phyloP scores from a whole-genome alignment of 92 coral and sea anemone genomes.

The Epizoanthus ramosus region DNA sequence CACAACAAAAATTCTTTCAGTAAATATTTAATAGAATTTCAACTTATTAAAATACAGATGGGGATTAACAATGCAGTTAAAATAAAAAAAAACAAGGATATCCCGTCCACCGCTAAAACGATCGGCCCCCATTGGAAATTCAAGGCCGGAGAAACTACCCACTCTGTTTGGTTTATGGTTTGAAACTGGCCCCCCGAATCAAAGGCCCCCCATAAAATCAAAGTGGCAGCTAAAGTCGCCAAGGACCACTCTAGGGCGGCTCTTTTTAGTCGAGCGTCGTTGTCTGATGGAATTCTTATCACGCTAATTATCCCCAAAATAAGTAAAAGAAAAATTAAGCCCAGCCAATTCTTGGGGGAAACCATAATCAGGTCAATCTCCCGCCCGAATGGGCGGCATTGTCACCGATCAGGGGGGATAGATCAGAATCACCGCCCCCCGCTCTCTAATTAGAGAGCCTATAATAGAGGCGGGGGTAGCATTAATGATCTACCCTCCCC shows the following conservation, averaged over 20 bases:
- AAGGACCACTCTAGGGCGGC: constrained; percentile 84
- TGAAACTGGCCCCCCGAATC: constrained; percentile 85
- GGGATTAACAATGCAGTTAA: constrained; percentile 80
- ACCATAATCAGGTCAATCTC: constrained; percentile 17
- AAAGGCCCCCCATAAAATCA: constrained; percentile 80
- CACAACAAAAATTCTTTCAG: constrained; percentile 78
- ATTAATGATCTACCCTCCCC: not conserved
- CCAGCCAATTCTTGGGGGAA: constrained; percentile 61
- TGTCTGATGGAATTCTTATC: constrained; percentile 73
- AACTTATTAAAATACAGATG: constrained; percentile 82
- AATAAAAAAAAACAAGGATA: constrained; percentile 79
- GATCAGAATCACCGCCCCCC: constrained; percentile 3
- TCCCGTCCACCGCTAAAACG: constrained; percentile 83
- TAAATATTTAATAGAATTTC: constrained; percentile 73
- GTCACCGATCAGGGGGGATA: constrained; percentile 33
- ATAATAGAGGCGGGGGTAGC: no score
- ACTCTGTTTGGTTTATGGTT: constrained; percentile 70
- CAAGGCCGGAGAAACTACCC: constrained; percentile 75
- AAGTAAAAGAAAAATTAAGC: constrained; percentile 77
- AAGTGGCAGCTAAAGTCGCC: constrained; percentile 79
- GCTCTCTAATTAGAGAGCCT: no score
- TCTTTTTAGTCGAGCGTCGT: constrained; percentile 71
- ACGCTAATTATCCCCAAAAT: constrained; percentile 75
- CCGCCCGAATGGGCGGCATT: constrained; percentile 37
- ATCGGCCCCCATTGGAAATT: constrained; percentile 79